Conservation (phyloP, 2,888 invertebrate genomes). For the Melieria crassipennis region DNA sequence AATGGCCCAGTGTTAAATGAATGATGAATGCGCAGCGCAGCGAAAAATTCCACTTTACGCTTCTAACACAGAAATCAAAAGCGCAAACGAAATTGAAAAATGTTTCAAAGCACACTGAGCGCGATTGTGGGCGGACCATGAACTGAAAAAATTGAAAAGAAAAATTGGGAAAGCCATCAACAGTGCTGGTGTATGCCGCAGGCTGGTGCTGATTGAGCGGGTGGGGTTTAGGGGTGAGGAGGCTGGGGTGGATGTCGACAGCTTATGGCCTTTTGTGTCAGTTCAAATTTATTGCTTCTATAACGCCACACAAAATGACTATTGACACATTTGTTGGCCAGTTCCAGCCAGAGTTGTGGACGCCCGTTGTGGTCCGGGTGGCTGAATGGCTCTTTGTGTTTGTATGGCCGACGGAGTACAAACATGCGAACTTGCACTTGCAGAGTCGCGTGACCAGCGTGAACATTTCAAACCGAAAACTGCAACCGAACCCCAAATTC, state of each 20-base stretch:
- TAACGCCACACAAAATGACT: constrained; percentile 4
- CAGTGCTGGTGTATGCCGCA: background rate
- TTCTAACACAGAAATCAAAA: constrained; percentile 17
- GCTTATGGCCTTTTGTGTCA: constrained; percentile 5
- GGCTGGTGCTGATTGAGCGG: no score
- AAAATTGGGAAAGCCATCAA: background rate
- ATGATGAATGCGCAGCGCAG: constrained; percentile 29
- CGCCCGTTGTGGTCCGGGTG: background rate
- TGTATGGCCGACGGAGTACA: no score
- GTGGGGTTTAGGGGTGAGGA: no score
- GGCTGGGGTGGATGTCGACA: background rate
- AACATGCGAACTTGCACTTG: no score
- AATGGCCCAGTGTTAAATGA: constrained; percentile 22
- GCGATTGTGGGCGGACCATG: no score
- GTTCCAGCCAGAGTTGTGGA: background rate
- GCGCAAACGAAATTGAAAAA: constrained; percentile 27
- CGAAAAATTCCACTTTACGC: constrained; percentile 19
- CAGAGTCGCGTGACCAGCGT: background rate
- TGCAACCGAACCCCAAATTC: constrained; percentile 12
- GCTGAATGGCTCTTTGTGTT: no score
- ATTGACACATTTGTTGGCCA: background rate
- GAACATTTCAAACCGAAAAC: constrained; percentile 17
- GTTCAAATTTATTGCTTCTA: constrained; percentile 5
- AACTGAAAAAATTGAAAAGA: background rate
- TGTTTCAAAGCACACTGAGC: constrained; percentile 17